Conservation (phyloP, 2,113 vertebrate genomes). For the Dasyprocta punctata region DNA sequence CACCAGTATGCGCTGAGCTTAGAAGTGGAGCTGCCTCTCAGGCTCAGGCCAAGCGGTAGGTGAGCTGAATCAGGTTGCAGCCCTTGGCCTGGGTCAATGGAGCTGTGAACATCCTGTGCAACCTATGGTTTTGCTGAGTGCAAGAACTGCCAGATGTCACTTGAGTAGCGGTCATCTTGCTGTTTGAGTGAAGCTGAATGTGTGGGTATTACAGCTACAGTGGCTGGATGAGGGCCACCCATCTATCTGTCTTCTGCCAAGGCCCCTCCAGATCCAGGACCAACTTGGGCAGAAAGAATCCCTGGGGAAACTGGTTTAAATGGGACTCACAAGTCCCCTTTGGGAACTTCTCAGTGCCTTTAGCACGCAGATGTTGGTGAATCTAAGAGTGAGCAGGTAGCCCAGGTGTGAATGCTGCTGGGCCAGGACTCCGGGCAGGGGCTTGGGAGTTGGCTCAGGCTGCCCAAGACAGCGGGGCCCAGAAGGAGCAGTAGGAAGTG, state of each 20-base stretch:
- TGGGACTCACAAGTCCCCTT: background rate
- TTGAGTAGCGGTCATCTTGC: background rate
- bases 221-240: background rate
- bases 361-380: background rate
- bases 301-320: background rate
- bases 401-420: accelerated
- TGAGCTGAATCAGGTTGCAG: background rate
- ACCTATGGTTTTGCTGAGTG: background rate
- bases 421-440: background rate
- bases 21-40: background rate
- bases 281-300: background rate
- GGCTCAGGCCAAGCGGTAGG: background rate
- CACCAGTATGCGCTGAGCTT: background rate
- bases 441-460: background rate
- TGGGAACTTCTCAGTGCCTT: background rate
- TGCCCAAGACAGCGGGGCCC: background rate
- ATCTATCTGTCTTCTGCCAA: background rate
- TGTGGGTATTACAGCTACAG: background rate
- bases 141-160: background rate
- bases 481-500: background rate
- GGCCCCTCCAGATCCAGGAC: background rate
- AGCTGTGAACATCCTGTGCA: background rate
- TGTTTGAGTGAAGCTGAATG: background rate
- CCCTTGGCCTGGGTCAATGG: background rate
- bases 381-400: background rate